Base-by-base conservation (phyloP, 35 echinoderm and acorn worm species). In the Heliocidaris tuberculata region DNA sequence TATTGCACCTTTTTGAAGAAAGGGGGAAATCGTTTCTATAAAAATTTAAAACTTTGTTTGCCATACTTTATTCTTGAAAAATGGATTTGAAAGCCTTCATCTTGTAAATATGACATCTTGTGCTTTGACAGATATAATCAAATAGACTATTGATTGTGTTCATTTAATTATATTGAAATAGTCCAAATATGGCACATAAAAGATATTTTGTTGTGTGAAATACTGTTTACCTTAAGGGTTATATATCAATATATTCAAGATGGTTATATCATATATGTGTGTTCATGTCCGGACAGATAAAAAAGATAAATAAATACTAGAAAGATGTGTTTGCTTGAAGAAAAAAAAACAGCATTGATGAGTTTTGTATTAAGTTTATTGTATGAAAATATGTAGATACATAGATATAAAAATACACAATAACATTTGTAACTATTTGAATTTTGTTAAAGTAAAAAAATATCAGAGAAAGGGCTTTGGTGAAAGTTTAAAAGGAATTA, bases 181-280 rank as follows among this genome's bases (percentile, higher is more conserved):
- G 47, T 48, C 47, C 87, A 32, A 32, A 89, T 48, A 89, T 47
- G 31, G 87, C 87, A 89, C 87, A 31, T 89, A 17, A 47, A 32
- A 47, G 87, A 89, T 89, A 10, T 48, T 89, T 47, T 89, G 31
- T 89, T 89, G 87, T 89, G 31, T 89, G 47, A 89, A 89, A 89
- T 17, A 89, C 31, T 47, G 47, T 32, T 89, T 19, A 48, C 87
- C 47, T 89, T 32, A 27, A 89, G 47, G 87, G 87, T 89, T 42
- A 89, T 89, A 47, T 48, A 89, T 47, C 31, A 89, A 48, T 89
- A 89, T 48, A 89, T 89, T 47, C 47, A 89, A 89, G 87, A 89
- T 32, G 47, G 47, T 89, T 48, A 89, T 89, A 89, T 89, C 47
- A 89, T 89, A 89, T 89, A 89, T 89, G 87, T 89, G 87, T 89